Conservation (phyloP, 2,888 invertebrate species). For the Frankliniella fusca region DNA sequence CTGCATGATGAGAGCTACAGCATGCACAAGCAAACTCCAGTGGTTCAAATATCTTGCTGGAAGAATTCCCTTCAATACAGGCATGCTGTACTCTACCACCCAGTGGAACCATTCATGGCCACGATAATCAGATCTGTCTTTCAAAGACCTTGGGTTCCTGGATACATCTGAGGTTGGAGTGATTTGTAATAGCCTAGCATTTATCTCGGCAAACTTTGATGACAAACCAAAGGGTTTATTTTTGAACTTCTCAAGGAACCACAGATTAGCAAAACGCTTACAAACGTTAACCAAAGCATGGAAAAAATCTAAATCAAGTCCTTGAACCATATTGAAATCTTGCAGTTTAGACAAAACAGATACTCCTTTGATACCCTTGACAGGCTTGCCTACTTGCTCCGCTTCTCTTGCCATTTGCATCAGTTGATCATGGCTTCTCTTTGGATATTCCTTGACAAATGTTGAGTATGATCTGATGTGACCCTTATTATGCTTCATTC, state of each 20-base stretch:
- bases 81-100: not conserved
- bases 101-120: not conserved
- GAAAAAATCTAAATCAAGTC: too few species aligned
- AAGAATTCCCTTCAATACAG: not conserved
- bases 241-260: not conserved
- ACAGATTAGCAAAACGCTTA: not conserved
- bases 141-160: not conserved
- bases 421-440: not conserved
- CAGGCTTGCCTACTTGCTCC: not conserved
- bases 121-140: not conserved
- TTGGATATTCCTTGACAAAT: not conserved
- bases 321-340: not conserved
- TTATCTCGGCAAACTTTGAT: not conserved
- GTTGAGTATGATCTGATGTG: not conserved
- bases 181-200: not conserved
- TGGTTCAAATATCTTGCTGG: not conserved
- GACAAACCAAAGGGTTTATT: not conserved
- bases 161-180: not conserved
- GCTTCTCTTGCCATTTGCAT: not conserved
- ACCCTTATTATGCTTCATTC: not conserved
- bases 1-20: not conserved
- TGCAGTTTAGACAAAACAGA: not conserved
- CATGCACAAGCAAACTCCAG: not conserved
- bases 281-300: not conserved
- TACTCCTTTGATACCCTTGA: not conserved